A percentile compares a stretch with the other conserved stretches of the same genome.
phyloP scores from a whole-genome alignment of 2,797 vertebrate species.

The Leptoclinus maculatus region DNA sequence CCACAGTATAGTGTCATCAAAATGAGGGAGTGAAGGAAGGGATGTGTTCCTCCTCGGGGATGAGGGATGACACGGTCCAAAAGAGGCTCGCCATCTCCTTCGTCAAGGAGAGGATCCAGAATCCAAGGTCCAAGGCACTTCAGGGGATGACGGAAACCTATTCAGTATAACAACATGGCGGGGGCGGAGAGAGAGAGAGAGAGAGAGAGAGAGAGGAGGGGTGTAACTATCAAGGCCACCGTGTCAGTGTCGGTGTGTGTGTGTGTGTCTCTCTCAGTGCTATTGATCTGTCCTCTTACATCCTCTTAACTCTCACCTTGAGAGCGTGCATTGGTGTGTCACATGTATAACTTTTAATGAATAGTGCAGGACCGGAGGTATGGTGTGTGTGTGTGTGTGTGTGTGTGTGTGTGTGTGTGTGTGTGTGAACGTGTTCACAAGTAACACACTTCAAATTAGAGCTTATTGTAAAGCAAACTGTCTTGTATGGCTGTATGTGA shows the following conservation, averaged over 20 bases:
- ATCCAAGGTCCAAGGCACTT: neutral
- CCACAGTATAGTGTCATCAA: neutral
- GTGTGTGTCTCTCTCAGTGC: slow-evolving; percentile 33
- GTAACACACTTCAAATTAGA: neutral
- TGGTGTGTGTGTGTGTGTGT: neutral
- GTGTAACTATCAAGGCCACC: slow-evolving; percentile 19
- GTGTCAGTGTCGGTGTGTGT: slow-evolving; percentile 13
- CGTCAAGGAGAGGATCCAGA: neutral
- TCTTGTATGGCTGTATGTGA: neutral
- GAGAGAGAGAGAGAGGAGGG: neutral
- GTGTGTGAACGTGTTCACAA: neutral
- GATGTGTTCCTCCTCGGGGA: neutral
- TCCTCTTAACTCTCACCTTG: slow-evolving; percentile 57
- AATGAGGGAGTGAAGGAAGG: neutral
- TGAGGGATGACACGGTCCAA: neutral
- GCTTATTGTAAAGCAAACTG: neutral
- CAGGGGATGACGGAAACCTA: neutral
- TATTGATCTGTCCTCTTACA: slow-evolving; percentile 54
- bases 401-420: too few relatives aligned
- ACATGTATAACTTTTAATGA: slow-evolving; percentile 14
- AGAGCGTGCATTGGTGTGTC: neutral
- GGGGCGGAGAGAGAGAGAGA: too few relatives aligned
- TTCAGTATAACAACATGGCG: neutral
- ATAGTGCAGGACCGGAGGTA: neutral
- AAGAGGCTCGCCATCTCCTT: neutral